These are phyloP conservation scores for Phyllopteryx taeniolatus DNA, from an alignment of 2,113 vertebrate genomes.

Conservation along the genomic window DNA sequence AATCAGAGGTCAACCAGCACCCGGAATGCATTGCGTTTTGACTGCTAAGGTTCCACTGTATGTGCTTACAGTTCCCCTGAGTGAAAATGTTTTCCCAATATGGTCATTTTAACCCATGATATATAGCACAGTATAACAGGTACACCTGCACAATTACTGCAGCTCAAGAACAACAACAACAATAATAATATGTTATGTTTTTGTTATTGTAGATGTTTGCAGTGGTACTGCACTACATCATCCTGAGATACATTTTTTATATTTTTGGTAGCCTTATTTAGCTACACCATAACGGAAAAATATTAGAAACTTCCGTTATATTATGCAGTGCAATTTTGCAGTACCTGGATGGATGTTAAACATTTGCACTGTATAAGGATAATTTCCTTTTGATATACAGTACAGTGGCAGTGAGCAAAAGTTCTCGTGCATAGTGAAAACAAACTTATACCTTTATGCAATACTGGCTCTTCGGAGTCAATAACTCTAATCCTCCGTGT, in stretches of 20 bases:
- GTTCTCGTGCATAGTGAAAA: background rate
- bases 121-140: background rate
- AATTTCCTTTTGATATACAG: background rate
- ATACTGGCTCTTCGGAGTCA: conserved; percentile 1
- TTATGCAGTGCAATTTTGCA: background rate
- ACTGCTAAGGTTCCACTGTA: too few species aligned
- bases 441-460: background rate
- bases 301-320: background rate
- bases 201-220: too few species aligned
- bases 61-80: background rate
- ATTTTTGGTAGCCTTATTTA: background rate
- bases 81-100: background rate
- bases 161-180: too few species aligned
- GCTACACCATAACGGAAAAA: background rate
- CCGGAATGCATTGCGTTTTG: too few species aligned
- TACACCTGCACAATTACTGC: background rate
- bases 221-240: too few species aligned
- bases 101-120: background rate
- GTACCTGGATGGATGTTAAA: background rate
- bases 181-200: too few species aligned
- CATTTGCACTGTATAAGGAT: background rate
- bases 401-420: background rate
- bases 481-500: background rate
- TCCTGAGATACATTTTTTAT: too few species aligned
- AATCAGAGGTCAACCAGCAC: background rate